Percentiles rank a stretch among this genome's conserved stretches.
Evolutionary conservation across 1,140 invertebrate species (phyloP).

Genomic region (Brachystomella parvula): DNA sequence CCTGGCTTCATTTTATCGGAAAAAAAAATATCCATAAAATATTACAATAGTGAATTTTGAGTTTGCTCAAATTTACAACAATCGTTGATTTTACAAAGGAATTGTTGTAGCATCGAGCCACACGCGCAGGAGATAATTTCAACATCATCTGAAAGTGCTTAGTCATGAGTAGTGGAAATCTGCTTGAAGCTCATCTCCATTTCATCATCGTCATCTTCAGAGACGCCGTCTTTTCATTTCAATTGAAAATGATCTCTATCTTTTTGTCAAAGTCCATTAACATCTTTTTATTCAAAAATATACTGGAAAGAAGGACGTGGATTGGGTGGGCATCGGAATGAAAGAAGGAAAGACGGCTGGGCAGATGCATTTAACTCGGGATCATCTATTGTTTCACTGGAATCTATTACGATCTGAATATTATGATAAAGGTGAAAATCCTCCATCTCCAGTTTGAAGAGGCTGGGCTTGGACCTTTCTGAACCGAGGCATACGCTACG

Average conservation of each 20-base stretch:
- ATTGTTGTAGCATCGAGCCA: too few relatives aligned
- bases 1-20: too few relatives aligned
- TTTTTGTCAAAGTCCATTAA: neutral
- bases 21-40: neutral
- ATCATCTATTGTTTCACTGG: neutral
- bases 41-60: neutral
- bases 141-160: neutral
- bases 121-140: neutral
- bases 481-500: neutral
- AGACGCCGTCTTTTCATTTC: neutral
- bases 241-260: neutral
- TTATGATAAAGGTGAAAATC: neutral
- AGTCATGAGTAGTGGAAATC: neutral
- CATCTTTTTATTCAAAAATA: too few relatives aligned
- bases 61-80: neutral
- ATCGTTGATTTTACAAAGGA: neutral
- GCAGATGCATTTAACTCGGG: neutral
- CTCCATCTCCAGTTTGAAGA: constrained; percentile 2
- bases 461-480: too few relatives aligned
- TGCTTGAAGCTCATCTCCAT: neutral
- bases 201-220: neutral
- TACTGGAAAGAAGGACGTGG: too few relatives aligned
- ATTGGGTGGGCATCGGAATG: too few relatives aligned
- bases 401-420: too few relatives aligned
- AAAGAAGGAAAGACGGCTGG: neutral